phyloP scores from a whole-genome alignment of 2,113 vertebrate genomes.

The Hoplias malabaricus region DNA sequence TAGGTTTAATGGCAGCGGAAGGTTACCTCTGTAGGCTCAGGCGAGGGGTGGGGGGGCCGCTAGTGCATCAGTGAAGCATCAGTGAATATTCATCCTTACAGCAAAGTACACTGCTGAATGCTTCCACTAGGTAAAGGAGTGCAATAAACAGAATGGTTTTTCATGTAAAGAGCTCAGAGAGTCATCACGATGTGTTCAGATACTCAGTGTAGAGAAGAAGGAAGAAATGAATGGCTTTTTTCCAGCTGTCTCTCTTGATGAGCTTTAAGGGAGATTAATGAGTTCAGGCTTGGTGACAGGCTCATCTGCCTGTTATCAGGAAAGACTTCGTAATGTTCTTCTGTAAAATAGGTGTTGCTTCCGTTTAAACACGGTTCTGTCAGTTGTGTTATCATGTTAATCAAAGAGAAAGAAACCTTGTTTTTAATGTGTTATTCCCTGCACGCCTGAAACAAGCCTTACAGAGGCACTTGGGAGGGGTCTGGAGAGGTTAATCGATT shows the following conservation, averaged over 20 bases:
- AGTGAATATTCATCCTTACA: slow-evolving; percentile 11
- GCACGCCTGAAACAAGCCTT: too few relatives aligned
- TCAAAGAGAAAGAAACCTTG: not conserved
- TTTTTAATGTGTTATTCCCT: too few relatives aligned
- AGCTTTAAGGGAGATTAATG: not conserved
- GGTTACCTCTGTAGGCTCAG: not conserved
- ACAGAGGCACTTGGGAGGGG: too few relatives aligned
- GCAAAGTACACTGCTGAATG: not conserved
- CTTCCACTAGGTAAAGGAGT: not conserved
- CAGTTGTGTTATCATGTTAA: slow-evolving; percentile 22
- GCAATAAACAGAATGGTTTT: not conserved
- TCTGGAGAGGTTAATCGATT: too few relatives aligned
- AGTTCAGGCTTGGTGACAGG: not conserved
- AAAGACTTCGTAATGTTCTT: slow-evolving; percentile 18
- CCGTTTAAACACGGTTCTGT: not conserved
- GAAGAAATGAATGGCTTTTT: slow-evolving; percentile 20
- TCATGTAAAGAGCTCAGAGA: slow-evolving; percentile 23
- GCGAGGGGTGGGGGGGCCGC: not conserved
- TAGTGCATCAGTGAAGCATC: slow-evolving; percentile 11
- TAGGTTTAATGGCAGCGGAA: slow-evolving; percentile 30
- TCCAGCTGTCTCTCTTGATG: slow-evolving; percentile 1
- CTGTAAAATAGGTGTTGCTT: not conserved
- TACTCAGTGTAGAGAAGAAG: not conserved
- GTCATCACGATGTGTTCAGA: not conserved
- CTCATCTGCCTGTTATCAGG: slow-evolving; percentile 17